A percentile compares a stretch with the other conserved stretches of the same genome.
These are phyloP conservation scores for Drosophila lutescens DNA, from an alignment of 2,888 invertebrate species.

Conservation along the genomic window DNA sequence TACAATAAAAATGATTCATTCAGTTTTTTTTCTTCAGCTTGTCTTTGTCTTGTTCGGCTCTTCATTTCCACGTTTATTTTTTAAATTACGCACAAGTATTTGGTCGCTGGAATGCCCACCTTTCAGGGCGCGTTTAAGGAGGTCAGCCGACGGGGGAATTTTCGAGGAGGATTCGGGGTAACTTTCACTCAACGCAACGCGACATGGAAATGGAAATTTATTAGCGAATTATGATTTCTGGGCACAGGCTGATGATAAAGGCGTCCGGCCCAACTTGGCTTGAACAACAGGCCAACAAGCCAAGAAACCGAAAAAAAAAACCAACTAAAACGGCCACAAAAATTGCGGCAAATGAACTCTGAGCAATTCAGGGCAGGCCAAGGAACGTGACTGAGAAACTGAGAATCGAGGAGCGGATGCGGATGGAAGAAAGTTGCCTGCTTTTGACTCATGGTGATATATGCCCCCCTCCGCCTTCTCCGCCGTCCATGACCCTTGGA, in stretches of 20 bases:
- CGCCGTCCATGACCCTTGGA: constrained; percentile 40
- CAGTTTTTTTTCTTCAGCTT: neutral
- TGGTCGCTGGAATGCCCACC: constrained; percentile 7
- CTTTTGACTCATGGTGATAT: constrained; percentile 4
- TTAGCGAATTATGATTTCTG: constrained; percentile 76
- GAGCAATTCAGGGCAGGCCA: constrained; percentile 65
- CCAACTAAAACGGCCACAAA: neutral
- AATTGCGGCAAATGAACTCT: constrained; percentile 63
- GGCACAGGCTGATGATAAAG: constrained; percentile 48
- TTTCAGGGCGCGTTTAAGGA: constrained; percentile 19
- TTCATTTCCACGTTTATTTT: constrained; percentile 2
- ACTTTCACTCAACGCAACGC: constrained; percentile 65
- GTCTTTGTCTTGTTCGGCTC: neutral
- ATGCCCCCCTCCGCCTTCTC: neutral
- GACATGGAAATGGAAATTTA: constrained; percentile 76
- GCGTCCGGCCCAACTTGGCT: constrained; percentile 16
- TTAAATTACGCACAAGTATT: constrained; percentile 22
- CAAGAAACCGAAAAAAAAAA: neutral
- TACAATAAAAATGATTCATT: neutral
- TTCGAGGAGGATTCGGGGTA: constrained; percentile 21
- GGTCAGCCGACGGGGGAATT: constrained; percentile 19
- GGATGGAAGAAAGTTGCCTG: constrained; percentile 69
- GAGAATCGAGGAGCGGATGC: constrained; percentile 66
- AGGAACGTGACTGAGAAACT: constrained; percentile 66
- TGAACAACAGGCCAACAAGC: constrained; percentile 17